phyloP scores from a whole-genome alignment of 1,140 invertebrate genomes.

The Eupristina koningsbergeri region DNA sequence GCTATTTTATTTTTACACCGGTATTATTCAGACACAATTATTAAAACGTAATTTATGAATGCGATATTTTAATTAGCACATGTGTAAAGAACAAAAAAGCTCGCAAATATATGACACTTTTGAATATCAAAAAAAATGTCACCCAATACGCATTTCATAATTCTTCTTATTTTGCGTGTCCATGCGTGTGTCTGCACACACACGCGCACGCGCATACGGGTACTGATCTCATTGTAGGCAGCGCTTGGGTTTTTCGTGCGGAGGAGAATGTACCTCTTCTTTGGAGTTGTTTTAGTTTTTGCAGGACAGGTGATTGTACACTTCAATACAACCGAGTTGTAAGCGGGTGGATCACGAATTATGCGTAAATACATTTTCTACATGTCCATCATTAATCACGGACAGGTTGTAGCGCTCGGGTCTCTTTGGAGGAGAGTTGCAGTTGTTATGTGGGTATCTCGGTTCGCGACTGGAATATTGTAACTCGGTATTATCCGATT shows the following conservation, averaged over 20 bases:
- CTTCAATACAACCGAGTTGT: constrained; percentile 14
- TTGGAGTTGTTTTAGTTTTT: background rate
- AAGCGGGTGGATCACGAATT: constrained; percentile 20
- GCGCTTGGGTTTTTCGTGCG: background rate
- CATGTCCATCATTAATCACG: constrained; percentile 38
- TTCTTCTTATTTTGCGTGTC: too few relatives aligned
- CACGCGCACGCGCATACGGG: background rate
- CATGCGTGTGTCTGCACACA: background rate
- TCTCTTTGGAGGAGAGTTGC: background rate
- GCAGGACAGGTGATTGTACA: background rate
- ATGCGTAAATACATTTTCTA: constrained; percentile 32
- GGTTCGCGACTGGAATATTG: constrained; percentile 45
- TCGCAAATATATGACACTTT: background rate
- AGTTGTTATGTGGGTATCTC: constrained; percentile 6
- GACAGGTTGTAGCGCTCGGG: background rate
- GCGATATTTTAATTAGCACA: too few relatives aligned
- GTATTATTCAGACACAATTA: too few relatives aligned
- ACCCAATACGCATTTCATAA: background rate
- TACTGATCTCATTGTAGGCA: background rate
- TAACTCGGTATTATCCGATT: constrained; percentile 40
- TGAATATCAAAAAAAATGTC: background rate
- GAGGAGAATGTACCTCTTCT: background rate
- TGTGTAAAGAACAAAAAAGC: too few relatives aligned
- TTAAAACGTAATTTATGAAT: too few relatives aligned
- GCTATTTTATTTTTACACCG: too few relatives aligned